These are phyloP conservation scores for Cossypha heuglini DNA, from an alignment of 2,797 vertebrate species.

Conservation along the genomic window DNA sequence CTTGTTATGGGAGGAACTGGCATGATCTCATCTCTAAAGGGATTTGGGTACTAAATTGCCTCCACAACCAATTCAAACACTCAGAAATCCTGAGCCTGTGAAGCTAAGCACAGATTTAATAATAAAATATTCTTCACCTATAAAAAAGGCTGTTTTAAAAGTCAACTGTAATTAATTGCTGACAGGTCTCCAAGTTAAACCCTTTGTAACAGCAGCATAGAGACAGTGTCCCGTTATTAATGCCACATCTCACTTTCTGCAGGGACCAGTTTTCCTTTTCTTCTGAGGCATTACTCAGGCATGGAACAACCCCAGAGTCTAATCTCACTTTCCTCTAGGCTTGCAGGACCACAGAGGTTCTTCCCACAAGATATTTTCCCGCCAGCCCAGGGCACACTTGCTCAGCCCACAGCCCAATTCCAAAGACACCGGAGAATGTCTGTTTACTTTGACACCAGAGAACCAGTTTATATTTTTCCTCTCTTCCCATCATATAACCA, in stretches of 20 bases:
- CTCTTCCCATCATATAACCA: background rate
- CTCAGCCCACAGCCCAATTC: background rate
- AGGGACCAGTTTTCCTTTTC: background rate
- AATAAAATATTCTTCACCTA: background rate
- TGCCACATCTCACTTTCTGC: background rate
- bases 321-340: background rate
- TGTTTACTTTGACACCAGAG: background rate
- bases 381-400: background rate
- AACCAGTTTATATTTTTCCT: background rate
- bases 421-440: background rate
- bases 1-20: background rate
- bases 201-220: background rate
- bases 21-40: background rate
- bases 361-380: background rate
- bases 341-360: background rate
- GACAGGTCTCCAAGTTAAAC: background rate
- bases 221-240: background rate
- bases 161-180: slow-evolving; percentile 1
- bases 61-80: background rate
- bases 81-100: background rate
- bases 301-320: fast-evolving
- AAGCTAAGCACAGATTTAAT: background rate
- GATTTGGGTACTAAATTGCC: slow-evolving; percentile 17
- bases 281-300: background rate
- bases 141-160: background rate